A percentile compares a stretch with the other conserved stretches of the same genome.
Evolutionary conservation across 2,888 invertebrate species (phyloP).

Genomic region (Lasiommata megera): DNA sequence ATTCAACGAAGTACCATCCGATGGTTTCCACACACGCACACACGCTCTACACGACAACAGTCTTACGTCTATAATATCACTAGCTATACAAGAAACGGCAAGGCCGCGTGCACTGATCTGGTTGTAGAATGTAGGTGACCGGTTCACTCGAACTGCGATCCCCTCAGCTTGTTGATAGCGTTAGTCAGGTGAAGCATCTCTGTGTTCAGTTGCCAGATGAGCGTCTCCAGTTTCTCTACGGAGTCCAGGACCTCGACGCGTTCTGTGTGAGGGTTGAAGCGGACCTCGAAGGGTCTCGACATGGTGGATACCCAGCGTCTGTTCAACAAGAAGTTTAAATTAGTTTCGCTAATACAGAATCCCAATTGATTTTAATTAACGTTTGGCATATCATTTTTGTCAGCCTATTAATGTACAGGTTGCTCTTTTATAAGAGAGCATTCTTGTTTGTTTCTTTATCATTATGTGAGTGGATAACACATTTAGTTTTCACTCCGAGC

Average conservation of each 20-base stretch:
- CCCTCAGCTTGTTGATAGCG: conserved; percentile 92
- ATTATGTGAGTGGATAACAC: no score
- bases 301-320: conserved; percentile 96
- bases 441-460: no score
- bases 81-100: conserved; percentile 76
- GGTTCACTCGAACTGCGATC: conserved; percentile 80
- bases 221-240: conserved; percentile 91
- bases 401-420: no score
- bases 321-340: conserved; percentile 17
- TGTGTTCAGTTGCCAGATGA: conserved; percentile 92
- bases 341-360: no score
- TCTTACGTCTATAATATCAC: conserved; percentile 78
- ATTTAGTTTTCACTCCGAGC: no score
- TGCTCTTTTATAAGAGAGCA: no score
- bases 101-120: conserved; percentile 70
- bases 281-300: conserved; percentile 97
- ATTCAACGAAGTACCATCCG: conserved; percentile 72
- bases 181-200: conserved; percentile 94
- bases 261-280: conserved; percentile 99
- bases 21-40: conserved; percentile 69
- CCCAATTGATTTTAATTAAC: no score
- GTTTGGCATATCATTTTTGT: no score
- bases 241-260: conserved; percentile 97
- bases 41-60: conserved; percentile 69
- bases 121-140: conserved; percentile 41